Conservation (phyloP, 2,797 vertebrate species). For the Smutsia temminckii region DNA sequence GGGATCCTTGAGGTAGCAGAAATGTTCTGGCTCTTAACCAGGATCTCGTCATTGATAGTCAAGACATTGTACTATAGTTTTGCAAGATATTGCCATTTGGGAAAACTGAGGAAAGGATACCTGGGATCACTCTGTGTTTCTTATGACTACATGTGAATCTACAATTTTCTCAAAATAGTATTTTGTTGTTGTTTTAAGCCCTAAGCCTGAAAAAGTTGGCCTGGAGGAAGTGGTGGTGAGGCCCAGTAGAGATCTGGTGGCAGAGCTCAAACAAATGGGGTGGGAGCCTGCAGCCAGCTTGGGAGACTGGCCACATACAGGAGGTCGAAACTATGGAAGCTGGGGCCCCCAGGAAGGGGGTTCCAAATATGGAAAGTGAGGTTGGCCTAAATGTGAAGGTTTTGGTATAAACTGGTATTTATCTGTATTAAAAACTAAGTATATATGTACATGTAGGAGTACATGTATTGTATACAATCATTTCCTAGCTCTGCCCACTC, state of each 20-base stretch:
- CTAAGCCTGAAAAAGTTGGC: background rate
- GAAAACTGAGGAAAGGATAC: background rate
- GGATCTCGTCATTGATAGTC: too few species aligned
- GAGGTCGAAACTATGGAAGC: background rate
- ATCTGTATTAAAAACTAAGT: background rate
- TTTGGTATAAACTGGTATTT: background rate
- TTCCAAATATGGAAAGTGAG: background rate
- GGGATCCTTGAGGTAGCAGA: background rate
- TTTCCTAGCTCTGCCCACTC: background rate
- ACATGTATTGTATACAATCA: background rate
- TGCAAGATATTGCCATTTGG: too few species aligned
- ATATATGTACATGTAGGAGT: too few species aligned
- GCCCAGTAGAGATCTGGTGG: background rate
- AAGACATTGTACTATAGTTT: background rate
- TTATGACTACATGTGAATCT: background rate
- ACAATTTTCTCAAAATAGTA: background rate
- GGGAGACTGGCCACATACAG: background rate
- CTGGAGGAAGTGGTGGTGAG: background rate
- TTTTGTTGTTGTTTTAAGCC: background rate
- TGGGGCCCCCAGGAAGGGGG: background rate
- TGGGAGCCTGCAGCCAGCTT: background rate
- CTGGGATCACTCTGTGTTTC: background rate
- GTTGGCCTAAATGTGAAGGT: background rate
- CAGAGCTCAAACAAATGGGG: background rate
- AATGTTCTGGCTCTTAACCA: background rate